Evolutionary conservation across 2,888 invertebrate species (phyloP).

Genomic region (Gymnosoma rotundatum): DNA sequence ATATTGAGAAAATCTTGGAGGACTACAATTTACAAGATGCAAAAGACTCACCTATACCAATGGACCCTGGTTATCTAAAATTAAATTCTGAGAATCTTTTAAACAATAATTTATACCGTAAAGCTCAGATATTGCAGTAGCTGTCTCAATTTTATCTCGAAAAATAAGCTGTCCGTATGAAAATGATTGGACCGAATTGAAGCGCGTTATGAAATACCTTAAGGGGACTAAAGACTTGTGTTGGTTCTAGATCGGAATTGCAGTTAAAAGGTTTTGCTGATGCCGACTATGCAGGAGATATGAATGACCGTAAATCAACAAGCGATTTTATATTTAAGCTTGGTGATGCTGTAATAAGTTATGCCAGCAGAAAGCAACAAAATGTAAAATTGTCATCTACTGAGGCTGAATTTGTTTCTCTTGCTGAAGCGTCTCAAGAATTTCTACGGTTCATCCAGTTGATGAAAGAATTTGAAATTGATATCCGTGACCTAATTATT

Average conservation of each 20-base stretch:
- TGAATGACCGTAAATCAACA: conserved; percentile 10
- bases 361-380: not conserved
- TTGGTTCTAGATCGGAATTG: conserved; percentile 19
- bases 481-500: not conserved
- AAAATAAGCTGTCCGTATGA: conserved; percentile 26
- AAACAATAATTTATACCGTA: no score
- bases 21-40: no score
- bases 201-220: conserved; percentile 33
- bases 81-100: no score
- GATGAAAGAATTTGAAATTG: conserved; percentile 37
- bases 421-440: conserved; percentile 40
- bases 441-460: conserved; percentile 24
- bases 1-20: no score
- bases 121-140: no score
- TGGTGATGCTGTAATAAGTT: conserved; percentile 45
- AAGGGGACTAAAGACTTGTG: conserved; percentile 25
- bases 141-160: conserved; percentile 17
- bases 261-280: conserved; percentile 4
- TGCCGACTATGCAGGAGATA: conserved; percentile 20
- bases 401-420: conserved; percentile 24
- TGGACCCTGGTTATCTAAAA: no score
- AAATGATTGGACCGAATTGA: conserved; percentile 35
- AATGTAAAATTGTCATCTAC: no score
- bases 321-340: conserved; percentile 22
- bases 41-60: no score